Conservation (phyloP, 2,888 invertebrate genomes). For the Ceraclea dissimilis region DNA sequence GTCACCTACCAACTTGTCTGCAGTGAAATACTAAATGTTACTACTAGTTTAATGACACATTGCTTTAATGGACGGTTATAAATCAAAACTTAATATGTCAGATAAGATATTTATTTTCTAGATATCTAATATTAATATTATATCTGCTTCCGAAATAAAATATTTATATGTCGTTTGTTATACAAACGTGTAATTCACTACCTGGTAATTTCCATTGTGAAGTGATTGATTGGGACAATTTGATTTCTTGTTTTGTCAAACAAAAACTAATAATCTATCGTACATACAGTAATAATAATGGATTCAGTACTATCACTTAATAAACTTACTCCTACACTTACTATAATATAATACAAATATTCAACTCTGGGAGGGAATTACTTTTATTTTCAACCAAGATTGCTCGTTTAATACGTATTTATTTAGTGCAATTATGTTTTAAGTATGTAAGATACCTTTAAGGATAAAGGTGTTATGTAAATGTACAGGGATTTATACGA, state of each 20-base stretch:
- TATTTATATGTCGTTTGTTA: neutral
- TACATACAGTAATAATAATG: no score
- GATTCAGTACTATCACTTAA: no score
- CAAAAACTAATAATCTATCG: no score
- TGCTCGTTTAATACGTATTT: no score
- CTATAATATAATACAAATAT: neutral
- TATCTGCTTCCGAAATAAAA: neutral
- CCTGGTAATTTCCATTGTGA: neutral
- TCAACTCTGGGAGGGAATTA: no score
- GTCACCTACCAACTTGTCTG: no score
- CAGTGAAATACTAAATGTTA: no score
- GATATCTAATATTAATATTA: neutral
- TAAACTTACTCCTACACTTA: neutral
- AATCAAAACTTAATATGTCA: conserved; percentile 1
- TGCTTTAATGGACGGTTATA: neutral
- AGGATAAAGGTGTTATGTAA: no score
- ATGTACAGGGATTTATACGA: no score
- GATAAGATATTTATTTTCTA: conserved; percentile 1
- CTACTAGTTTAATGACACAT: neutral
- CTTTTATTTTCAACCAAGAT: no score
- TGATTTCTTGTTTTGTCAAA: neutral
- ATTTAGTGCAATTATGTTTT: no score
- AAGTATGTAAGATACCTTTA: no score
- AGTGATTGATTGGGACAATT: neutral
- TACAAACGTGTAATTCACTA: neutral